A percentile compares a stretch with the other conserved stretches of the same genome.
These are phyloP conservation scores for Drosophila sulfurigaster DNA, from an alignment of 1,140 invertebrate species.

Conservation along the genomic window DNA sequence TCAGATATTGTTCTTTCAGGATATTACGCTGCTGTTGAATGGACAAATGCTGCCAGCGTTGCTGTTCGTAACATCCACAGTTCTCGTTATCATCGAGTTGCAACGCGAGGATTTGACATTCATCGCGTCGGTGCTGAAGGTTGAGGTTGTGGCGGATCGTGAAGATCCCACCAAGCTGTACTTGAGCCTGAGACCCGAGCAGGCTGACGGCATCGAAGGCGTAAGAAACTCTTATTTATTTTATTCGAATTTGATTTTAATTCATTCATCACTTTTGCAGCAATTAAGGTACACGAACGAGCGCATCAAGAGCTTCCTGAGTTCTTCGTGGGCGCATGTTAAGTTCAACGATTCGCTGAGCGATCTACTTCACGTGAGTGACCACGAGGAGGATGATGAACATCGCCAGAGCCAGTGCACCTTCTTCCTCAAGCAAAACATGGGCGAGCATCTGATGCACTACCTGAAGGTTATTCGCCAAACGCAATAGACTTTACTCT, in stretches of 20 bases:
- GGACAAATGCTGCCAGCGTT: conserved; percentile 61
- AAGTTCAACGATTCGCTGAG: conserved; percentile 58
- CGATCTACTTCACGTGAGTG: conserved; percentile 63
- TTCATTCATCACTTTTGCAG: conserved; percentile 22
- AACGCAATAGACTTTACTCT: conserved; percentile 35
- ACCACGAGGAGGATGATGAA: conserved; percentile 45
- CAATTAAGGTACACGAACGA: conserved; percentile 75
- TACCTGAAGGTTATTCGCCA: conserved; percentile 71
- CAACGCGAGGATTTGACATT: conserved; percentile 65
- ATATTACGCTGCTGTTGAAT: conserved; percentile 61
- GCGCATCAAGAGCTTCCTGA: conserved; percentile 75
- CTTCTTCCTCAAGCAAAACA: conserved; percentile 73
- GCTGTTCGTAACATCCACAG: conserved; percentile 70
- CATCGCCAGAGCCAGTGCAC: conserved; percentile 68
- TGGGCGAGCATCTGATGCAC: conserved; percentile 73
- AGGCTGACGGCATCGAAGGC: conserved; percentile 59
- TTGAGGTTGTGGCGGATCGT: conserved; percentile 62
- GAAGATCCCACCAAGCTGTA: conserved; percentile 71
- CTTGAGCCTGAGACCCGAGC: conserved; percentile 57
- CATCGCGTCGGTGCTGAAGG: conserved; percentile 66
- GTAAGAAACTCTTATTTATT: conserved; percentile 42
- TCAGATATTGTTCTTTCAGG: conserved; percentile 76
- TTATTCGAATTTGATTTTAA: background rate
- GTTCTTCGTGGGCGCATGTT: conserved; percentile 53
- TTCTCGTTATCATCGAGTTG: conserved; percentile 72